Base-by-base conservation (phyloP, 1,140 invertebrate genomes). In the Pteromalus puparum region DNA sequence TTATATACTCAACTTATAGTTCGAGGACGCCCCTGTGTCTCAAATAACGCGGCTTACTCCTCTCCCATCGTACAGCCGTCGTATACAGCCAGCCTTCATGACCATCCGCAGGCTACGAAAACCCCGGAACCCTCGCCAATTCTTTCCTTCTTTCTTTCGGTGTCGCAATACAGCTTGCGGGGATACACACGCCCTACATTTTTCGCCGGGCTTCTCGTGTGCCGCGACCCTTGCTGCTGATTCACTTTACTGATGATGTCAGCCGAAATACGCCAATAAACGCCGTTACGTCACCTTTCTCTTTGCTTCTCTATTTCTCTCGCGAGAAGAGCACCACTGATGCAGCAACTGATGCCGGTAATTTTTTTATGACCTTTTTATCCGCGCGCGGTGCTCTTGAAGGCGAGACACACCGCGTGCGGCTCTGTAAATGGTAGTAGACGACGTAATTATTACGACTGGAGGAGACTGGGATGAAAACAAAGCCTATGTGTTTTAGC, bases 1-100 rank as follows among this genome's bases (percentile, higher is more conserved):
- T 84, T 84, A 79, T 84, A 84, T 84, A 84, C 67, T 26, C 61
- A 18, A 42, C 46, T 68, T 76, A n/a, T 68, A 7, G 26, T 5
- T 46, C 34, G 34, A 34, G 26, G 30, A 21, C 72, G 30, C 15
- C 42, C 18, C 68, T 15, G 10, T 46, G 24, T 5, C 30, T 46
- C 73, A 75, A 75, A 75, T 15, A 2, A 2, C 15, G n/a, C 67
- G 67, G 13, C n/a, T n/a, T n/a, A n/a, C 21, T 12, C 73, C 13
- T n/a, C 73, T 48, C 73, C 38, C 73, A n/a, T 28, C 18, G 61
- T 67, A 26, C 7, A 68, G 67, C 13, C 26, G 24, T n/a, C n/a
- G n/a, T n/a, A n/a, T n/a, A n/a, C n/a, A n/a, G n/a, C n/a, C n/a
- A n/a, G 9, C 67, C 67, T 68, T 53, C 76, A 2, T 12, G 24